Base-by-base conservation (phyloP, 1,140 invertebrate species). In the Heliothis subflexa region DNA sequence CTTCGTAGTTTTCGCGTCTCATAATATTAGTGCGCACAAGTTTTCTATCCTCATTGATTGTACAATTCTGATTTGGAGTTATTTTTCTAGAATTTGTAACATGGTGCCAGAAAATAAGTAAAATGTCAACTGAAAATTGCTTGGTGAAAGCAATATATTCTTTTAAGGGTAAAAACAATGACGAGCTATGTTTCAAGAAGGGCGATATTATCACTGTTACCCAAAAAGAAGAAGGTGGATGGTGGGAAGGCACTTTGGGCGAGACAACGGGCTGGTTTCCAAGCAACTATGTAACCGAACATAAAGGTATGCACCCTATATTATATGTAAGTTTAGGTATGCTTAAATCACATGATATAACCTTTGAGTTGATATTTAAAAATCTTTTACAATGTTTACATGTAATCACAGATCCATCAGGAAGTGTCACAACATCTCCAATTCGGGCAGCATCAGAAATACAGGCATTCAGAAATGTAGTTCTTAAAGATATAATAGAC, bases 241-340 rank as follows among this genome's bases (percentile, higher is more conserved):
- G 99, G 96, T 99, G 99, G 99, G 99, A 99, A 95, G 99, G 99
- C 14, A 99, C 98, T 2, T 95, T 99, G 18, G 96, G 97, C 81
- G 98, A 98, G 68, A 98, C 98, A 91, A 99, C 99, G 80, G 99
- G 99, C 83, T 99, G 99, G 99, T 99, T 99, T 95, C 99, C 99
- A 79, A 98, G 98, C 83, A 99, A 99, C 95, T 99, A 99, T 96
- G 98, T 99, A 18, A 98, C 97, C 88, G 98, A 99, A 92, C 97
- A 97, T 87, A 98, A 97, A 96, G 93, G 95, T 95, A 87, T 81
- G 33, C 49, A 66, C 11, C 13, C 18, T 13, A 11, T 25, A 11
- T 40, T 55, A 50, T 55, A 45, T 76, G 1, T 55, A 85, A 86
- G 89, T 91, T 93, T 86, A n/a, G n/a, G n/a, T n/a, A 47, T 40